These are phyloP conservation scores for Pristionchus exspectatus DNA, from an alignment of 2,888 invertebrate genomes.

Conservation along the genomic window DNA sequence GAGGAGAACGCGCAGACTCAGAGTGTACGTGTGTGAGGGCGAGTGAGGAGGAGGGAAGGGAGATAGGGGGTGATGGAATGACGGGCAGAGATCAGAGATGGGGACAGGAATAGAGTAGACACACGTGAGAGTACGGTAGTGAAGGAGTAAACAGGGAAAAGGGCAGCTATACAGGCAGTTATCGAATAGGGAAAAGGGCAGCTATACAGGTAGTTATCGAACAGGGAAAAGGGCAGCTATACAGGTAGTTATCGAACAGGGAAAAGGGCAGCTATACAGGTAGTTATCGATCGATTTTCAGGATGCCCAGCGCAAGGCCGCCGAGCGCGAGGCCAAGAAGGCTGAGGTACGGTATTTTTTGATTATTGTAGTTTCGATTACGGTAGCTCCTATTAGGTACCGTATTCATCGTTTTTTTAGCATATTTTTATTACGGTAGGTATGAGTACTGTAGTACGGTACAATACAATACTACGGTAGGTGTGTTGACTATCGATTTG, in stretches of 20 bases:
- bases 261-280: neutral
- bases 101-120: neutral
- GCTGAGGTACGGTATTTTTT: constrained; percentile 90
- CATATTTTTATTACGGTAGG: no score
- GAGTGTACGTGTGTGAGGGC: neutral
- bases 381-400: neutral
- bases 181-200: no score
- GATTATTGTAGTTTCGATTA: neutral
- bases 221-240: neutral
- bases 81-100: neutral
- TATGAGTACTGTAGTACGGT: no score
- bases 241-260: neutral
- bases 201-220: no score
- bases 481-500: neutral
- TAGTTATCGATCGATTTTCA: constrained; percentile 51
- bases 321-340: constrained; percentile 97
- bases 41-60: neutral
- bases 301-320: constrained; percentile 88
- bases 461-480: neutral
- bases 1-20: constrained; percentile 30
- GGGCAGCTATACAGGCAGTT: no score
- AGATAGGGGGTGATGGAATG: neutral
- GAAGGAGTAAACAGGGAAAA: neutral
- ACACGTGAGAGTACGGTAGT: constrained; percentile 28
- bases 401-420: no score